Base-by-base conservation (phyloP, 2,113 vertebrate species). In the Podocnemis expansa region DNA sequence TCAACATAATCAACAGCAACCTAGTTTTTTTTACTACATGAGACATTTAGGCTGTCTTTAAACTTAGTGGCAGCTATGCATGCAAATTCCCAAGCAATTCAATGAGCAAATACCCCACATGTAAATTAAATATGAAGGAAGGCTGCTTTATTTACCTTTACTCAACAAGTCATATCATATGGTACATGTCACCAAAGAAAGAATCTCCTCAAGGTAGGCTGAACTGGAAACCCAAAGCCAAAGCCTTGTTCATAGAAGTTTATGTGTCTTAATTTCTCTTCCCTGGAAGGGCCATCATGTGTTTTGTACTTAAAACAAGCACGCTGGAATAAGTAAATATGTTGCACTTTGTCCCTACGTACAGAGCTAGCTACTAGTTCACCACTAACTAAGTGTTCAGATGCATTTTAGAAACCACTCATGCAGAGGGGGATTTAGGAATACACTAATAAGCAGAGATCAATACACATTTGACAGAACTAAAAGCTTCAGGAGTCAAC, bases 371-470 rank as follows among this genome's bases (percentile, higher is more conserved):
- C 0, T 0, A 79, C 1, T 91, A 84, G 86, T 91, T 34, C 0
- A 0, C 31, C 92, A 63, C 82, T 83, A 55, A 63, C 45, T 60
- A 85, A 82, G 63, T 9, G 25, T 31, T 80, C 19, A 1, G 1
- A n/a, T 70, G 84, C 91, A 94, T 78, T 70, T 70, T 34, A n/a
- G 34, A 67, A 67, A 21, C 29, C 29, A 31, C 58, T 60, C 13
- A 31, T 16, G 29, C 58, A 60, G 29, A 3, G 13, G 58, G 82
- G 78, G 93, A 78, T 91, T 89, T 81, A 90, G 78, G 85, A 97
- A 87, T 80, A 78, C 78, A 73, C 73, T 96, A 51, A 84, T 2
- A 2, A 92, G 88, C 94, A 96, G 84, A 94, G 80, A 96, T 96
- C 84, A 94, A 94, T 96, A 92, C 91, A 76, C 73, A 90, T 78